Conservation (phyloP, 2,888 invertebrate species). For the Tinea trinotella region DNA sequence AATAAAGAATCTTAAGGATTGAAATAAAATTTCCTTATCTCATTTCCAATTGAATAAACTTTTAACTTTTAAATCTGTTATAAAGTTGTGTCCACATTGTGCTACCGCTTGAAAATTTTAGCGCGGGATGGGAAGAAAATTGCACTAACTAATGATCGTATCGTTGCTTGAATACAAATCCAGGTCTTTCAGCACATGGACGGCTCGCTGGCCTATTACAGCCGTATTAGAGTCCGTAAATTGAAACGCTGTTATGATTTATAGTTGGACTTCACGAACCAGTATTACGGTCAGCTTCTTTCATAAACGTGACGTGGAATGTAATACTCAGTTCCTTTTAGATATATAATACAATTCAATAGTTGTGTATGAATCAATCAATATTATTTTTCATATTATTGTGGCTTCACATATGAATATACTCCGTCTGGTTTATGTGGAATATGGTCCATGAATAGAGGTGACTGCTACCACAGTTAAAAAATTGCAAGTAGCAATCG, state of each 20-base stretch:
- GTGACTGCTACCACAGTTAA: no score
- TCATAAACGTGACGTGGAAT: constrained; percentile 52
- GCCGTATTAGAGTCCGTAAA: constrained; percentile 56
- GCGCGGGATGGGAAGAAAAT: constrained; percentile 62
- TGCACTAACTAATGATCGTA: constrained; percentile 66
- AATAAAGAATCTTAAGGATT: no score
- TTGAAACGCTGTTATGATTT: constrained; percentile 68
- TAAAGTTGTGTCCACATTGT: constrained; percentile 12
- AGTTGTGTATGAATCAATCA: no score
- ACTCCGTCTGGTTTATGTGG: no score
- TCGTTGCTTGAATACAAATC: constrained; percentile 67
- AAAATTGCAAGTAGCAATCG: no score
- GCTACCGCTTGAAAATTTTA: constrained; percentile 21
- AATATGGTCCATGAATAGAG: no score
- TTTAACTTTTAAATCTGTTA: not conserved
- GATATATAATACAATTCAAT: not conserved
- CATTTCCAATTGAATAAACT: not conserved
- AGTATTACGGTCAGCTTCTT: constrained; percentile 53
- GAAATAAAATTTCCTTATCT: not conserved
- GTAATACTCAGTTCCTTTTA: constrained; percentile 27
- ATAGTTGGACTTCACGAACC: constrained; percentile 56
- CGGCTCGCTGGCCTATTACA: constrained; percentile 50
- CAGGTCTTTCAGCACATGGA: constrained; percentile 53
- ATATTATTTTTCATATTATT: not conserved
- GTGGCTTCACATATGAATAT: no score